Evolutionary conservation across 2,888 invertebrate species (phyloP), one percentile per base, ranked within the genome.

Genomic region (Philaethria dido): DNA sequence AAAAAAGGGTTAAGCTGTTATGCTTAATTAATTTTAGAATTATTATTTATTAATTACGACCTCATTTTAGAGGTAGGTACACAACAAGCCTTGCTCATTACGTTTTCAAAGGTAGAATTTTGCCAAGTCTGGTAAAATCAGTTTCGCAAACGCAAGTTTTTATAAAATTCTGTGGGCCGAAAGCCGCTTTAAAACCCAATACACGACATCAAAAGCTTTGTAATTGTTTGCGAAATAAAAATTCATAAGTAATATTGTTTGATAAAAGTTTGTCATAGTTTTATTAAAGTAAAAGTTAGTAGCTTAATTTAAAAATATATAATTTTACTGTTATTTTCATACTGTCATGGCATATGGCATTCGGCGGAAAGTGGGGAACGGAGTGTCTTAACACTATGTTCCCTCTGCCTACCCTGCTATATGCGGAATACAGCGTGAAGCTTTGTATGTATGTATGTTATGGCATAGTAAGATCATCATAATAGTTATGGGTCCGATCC

Each of bases 41-140:
- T 29, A 29, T 29, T 18, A 3, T 18, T 13, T 47, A 1, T 20
- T 22, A 22, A 22, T 14, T 25, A 25, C 5, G 3, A 25, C 5
- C 3, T 50, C 18, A 9, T 16, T 50, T 50, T 25, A 48, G 1
- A 20, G 0, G 14, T 20, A 4, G 48, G 36, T 50, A 25, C 20
- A 11, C 22, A 16, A 18, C 9, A 25, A 54, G 29, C 25, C 57
- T 13, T 48, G 16, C 25, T 48, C 18, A 64, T 64, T 33, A 55
- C 36, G 29, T 25, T 50, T 50, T 59, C 64, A 59, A 59, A 64
- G 18, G 5, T 18, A n/a, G 25, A 64, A 50, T 59, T 48, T 50
- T 13, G 42, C 36, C 0, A 22, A 20, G 33, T 33, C 36, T 13
- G 47, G 9, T 48, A 20, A 54, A 63, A 64, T 50, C 50, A 42